Evolutionary conservation across 2,113 vertebrate species (phyloP), one percentile per base, ranked within the genome.

Genomic region (Neolamprologus sp.): DNA sequence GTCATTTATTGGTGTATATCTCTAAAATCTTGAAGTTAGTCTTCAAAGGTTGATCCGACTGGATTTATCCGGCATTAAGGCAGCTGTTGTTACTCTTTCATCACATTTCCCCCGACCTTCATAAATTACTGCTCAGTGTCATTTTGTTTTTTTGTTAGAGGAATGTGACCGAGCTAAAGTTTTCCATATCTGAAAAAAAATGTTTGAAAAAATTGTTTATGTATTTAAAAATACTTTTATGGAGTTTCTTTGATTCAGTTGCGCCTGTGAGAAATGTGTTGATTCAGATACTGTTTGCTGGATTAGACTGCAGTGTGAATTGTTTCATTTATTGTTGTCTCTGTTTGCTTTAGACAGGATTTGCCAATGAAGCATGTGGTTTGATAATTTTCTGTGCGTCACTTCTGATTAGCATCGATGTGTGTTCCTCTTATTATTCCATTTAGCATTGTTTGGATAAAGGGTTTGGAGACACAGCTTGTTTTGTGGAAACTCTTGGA

Each of bases 111-210:
- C 71, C 55, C 88, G 81, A 94, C 91, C 93, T 91, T 90, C 3
- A 53, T 60, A 55, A 49, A 45, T n/a, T 33, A 84, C 89, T 88
- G 85, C 88, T 83, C 89, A 88, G 85, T 85, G 94, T 87, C 80
- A 86, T 85, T 87, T 85, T 71, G 23, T 28, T 7, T 12, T 28
- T 28, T 19, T 78, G 9, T 49, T 31, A 1, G 9, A 78, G 42
- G 42, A 49, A 75, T 49, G 16, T 49, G 71, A 49, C 23, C 1
- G 3, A 49, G 0, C 71, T 47, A 26, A 75, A 47, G 6, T 47
- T 75, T 75, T 45, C 21, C 68, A 47, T 28, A 26, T 47, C 9
- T 75, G 16, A 17, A 75, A 75, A 73, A 73, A 71, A 40, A 13
- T 6, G 1, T 47, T 47, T 9, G 17, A 26, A 28, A 71, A 42